Conservation (phyloP, 2,888 invertebrate species). For the Drosophila mercatorum region DNA sequence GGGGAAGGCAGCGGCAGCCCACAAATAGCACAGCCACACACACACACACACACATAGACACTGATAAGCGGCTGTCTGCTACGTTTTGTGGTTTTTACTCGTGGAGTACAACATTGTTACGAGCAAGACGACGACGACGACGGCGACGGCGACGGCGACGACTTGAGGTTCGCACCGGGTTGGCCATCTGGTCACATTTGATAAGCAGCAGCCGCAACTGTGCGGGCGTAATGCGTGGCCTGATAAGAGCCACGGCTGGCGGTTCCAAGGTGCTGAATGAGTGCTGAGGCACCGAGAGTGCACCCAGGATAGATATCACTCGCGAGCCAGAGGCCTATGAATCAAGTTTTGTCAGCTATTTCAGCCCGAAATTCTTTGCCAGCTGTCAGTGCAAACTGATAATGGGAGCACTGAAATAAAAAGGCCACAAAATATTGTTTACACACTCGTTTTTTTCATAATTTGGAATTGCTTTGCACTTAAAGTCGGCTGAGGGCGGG, state of each 20-base stretch:
- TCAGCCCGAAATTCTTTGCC: constrained; percentile 32
- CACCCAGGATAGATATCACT: constrained; percentile 33
- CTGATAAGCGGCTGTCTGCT: constrained; percentile 30
- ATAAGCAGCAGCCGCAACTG: constrained; percentile 44
- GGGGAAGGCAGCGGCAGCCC: constrained; percentile 8
- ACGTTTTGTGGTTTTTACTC: constrained; percentile 30
- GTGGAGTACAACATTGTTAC: constrained; percentile 9
- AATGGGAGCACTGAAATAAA: constrained; percentile 9
- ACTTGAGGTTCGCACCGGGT: constrained; percentile 40
- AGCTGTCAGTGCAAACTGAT: constrained; percentile 56
- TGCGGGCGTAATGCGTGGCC: constrained; percentile 66
- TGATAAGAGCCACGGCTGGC: constrained; percentile 44
- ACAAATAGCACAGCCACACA: constrained; percentile 8
- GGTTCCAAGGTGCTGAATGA: constrained; percentile 26
- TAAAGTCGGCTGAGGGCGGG: constrained; percentile 10
- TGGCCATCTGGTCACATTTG: constrained; percentile 69
- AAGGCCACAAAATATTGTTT: constrained; percentile 56
- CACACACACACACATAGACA: constrained; percentile 7
- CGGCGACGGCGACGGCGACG: background rate
- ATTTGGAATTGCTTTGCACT: constrained; percentile 72
- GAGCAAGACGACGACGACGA: constrained; percentile 5
- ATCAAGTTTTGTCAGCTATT: constrained; percentile 43
- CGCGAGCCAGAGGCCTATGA: constrained; percentile 7
- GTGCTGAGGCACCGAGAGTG: constrained; percentile 51
- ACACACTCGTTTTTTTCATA: constrained; percentile 47